A percentile compares a stretch with the other conserved stretches of the same genome.
Evolutionary conservation across 2,113 vertebrate genomes (phyloP).

Genomic region (Microcebus griseorufus): DNA sequence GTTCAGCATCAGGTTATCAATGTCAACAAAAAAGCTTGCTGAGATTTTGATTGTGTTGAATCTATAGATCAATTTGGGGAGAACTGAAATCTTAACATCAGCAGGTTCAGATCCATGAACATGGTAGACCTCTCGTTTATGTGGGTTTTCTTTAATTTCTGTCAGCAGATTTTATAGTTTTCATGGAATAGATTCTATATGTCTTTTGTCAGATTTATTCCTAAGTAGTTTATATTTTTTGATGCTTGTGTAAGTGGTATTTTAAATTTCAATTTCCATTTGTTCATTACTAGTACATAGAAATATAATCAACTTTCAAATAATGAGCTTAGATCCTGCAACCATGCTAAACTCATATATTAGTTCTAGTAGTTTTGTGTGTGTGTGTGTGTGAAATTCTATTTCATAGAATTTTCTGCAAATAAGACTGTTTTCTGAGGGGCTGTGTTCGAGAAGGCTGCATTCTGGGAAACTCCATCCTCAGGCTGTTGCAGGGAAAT

Average conservation of each 20-base stretch:
- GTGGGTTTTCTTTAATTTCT: background rate
- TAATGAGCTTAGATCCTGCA: background rate
- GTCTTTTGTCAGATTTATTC: background rate
- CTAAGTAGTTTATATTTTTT: constrained; percentile 4
- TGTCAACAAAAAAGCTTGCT: background rate
- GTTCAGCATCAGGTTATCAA: background rate
- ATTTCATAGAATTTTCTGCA: background rate
- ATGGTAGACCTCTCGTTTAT: background rate
- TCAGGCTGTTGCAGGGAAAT: background rate
- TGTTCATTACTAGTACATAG: background rate
- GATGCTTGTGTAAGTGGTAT: background rate
- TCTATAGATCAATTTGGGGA: background rate
- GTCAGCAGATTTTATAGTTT: background rate
- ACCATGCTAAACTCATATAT: background rate
- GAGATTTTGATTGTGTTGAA: constrained; percentile 13
- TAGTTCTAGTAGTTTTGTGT: background rate
- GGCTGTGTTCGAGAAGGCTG: background rate
- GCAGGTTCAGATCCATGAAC: background rate
- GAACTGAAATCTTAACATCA: background rate
- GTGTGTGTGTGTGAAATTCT: no score
- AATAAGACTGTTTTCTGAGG: background rate
- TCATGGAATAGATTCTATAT: background rate
- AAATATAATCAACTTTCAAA: background rate
- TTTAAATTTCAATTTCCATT: constrained; percentile 16
- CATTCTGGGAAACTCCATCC: background rate